Base-by-base conservation (phyloP, 1,140 invertebrate species). In the Heliconius himera region DNA sequence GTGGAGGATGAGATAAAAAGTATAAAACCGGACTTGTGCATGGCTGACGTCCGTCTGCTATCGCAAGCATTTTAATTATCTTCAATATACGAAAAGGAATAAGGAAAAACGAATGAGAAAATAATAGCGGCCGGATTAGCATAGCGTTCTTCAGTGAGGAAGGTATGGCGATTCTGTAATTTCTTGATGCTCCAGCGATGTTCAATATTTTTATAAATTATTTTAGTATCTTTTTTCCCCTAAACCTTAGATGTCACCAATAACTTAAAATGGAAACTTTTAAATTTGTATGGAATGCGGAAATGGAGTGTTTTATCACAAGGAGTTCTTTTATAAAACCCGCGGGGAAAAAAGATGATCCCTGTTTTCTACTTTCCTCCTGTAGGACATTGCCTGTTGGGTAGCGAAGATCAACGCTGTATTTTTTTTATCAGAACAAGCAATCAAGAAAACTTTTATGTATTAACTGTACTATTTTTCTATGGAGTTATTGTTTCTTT, bases 41-140 rank as follows among this genome's bases (percentile, higher is more conserved):
- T 84, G 78, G 80, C 81, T 85, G 79, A 75, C 78, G 74, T 82
- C 82, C 81, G 80, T 85, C 82, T 83, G 85, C 72, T 86, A 87
- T 90, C 83, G 85, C 87, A 84, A 84, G 86, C 82, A 89, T 90
- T 90, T 88, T 90, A 89, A 89, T 90, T 90, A 89, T 89, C 84
- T 83, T 79, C 84, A 83, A 87, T 85, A 87, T 85, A 88, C 87
- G 85, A 81, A 81, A 79, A 82, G 81, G 78, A 87, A 82, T 84
- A 82, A 84, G 84, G 82, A 88, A 88, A 88, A 89, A 84, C 79
- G 82, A 89, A 87, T 86, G 88, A 87, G 87, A 88, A 88, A 88
- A 89, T 89, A 87, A 89, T 88, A 87, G 85, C 84, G 74, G 70
- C 60, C 54, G 83, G 84, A 88, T 90, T 87, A 88, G 84, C 82